Evolutionary conservation across 2,113 vertebrate species (phyloP), one percentile per base, ranked within the genome.

Genomic region (Sceloporus tristichus): DNA sequence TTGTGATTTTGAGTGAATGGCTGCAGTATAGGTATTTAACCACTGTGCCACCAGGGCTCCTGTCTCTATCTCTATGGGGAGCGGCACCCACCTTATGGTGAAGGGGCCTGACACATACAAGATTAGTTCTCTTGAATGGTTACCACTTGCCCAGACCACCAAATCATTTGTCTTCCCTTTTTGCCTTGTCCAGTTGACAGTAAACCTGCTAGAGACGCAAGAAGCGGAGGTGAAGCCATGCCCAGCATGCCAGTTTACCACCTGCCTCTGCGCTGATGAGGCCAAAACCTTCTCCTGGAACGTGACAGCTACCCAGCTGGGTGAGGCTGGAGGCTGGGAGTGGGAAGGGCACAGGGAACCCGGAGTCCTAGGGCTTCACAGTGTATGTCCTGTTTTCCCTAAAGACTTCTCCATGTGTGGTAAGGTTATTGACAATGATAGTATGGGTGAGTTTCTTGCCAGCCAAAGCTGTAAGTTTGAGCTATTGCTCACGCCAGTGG

Each of bases 261-360:
- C 87, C 86, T 98, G 97, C 91, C 89, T 98, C 75, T 98, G 97
- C 84, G 96, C 94, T 68, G 93, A 91, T 0, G 95, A 95, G 87
- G 96, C 95, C 21, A 95, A 95, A 70, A 97, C 96, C 68, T 95
- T 97, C 73, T 93, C 85, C 81, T 98, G 98, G 98, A 96, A 79
- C 0, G 85, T 98, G 95, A 95, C 82, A 0, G 95, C 96, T 0
- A 88, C 85, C 25, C 90, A 65, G 13, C 90, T 98, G 73, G 98
- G 98, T 98, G 89, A 97, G 95, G 56, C 25, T n/a, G 54, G 48
- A 42, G 23, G 0, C 0, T 34, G 9, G n/a, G 42, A 19, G 13
- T 62, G 59, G 3, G 54, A 27, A 56, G 38, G 38, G 10, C 40
- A 70, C 56, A 62, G 79, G 70, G 79, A 59, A 68, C 75, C 16